These are phyloP conservation scores for Erythrocercus mccallii DNA, from an alignment of 2,113 vertebrate genomes.

Conservation along the genomic window DNA sequence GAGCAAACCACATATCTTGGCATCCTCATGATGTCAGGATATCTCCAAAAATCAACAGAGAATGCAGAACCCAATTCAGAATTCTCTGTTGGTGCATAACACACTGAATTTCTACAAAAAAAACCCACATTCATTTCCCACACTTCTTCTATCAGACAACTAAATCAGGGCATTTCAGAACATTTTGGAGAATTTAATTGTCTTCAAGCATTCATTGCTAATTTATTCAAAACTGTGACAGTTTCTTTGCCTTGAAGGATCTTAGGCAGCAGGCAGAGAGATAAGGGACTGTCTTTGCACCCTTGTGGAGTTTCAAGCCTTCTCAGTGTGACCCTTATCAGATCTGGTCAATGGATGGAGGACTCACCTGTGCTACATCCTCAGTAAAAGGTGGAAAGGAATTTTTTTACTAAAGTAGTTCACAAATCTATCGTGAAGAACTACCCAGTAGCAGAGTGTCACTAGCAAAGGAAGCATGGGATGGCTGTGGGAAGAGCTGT, in stretches of 20 bases:
- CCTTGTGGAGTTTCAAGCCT: not conserved
- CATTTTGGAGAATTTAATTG: not conserved
- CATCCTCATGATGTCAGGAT: slow-evolving; percentile 46
- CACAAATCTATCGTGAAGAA: not conserved
- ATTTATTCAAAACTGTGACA: not conserved
- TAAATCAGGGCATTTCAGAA: not conserved
- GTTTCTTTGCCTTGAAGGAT: not conserved
- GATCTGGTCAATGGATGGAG: not conserved
- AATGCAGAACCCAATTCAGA: slow-evolving; percentile 7
- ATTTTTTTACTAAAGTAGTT: not conserved
- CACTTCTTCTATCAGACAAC: not conserved
- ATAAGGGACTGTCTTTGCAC: not conserved
- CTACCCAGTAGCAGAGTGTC: not conserved
- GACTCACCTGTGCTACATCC: fast-evolving
- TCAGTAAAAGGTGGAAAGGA: not conserved
- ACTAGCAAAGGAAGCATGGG: not conserved
- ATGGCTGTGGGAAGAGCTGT: slow-evolving; percentile 13
- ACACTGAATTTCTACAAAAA: not conserved
- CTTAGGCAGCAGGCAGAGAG: not conserved
- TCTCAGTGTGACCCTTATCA: not conserved
- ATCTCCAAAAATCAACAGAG: slow-evolving; percentile 35
- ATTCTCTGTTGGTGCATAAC: not conserved
- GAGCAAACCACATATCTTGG: slow-evolving; percentile 55
- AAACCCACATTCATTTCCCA: not conserved
- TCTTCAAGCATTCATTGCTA: not conserved